phyloP scores from a whole-genome alignment of 2,888 invertebrate genomes.

The Drosophila algonquin region DNA sequence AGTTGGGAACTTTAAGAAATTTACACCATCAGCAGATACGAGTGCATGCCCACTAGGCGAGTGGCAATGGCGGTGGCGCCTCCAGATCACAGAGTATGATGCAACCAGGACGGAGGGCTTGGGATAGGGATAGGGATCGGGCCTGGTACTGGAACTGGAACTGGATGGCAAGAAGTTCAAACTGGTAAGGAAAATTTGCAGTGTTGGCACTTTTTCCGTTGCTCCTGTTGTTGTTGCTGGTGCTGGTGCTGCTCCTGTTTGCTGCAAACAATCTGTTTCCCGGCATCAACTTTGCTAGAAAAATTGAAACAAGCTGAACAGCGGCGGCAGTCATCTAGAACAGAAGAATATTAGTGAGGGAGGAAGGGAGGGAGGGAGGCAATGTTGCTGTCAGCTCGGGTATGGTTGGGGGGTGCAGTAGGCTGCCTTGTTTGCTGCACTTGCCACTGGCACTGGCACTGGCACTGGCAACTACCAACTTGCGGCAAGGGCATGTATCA shows the following conservation, averaged over 20 bases:
- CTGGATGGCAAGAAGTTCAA: slow-evolving; percentile 56
- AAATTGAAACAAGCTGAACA: slow-evolving; percentile 71
- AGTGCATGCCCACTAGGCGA: slow-evolving; percentile 42
- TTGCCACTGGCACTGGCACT: slow-evolving; percentile 13
- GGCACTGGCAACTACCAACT: slow-evolving; percentile 50
- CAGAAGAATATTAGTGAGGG: slow-evolving; percentile 51
- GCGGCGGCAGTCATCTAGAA: slow-evolving; percentile 62
- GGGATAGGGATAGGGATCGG: slow-evolving; percentile 17
- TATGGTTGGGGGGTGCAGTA: slow-evolving; percentile 23
- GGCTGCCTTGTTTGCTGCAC: slow-evolving; percentile 14
- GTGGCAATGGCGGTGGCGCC: slow-evolving; percentile 10
- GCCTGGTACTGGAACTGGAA: background rate
- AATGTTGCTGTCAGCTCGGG: slow-evolving; percentile 1
- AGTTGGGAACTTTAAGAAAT: slow-evolving; percentile 77
- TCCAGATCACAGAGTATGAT: slow-evolving; percentile 32
- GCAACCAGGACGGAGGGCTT: slow-evolving; percentile 12
- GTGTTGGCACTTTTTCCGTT: slow-evolving; percentile 60
- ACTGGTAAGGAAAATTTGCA: slow-evolving; percentile 72
- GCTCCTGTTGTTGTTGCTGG: slow-evolving; percentile 17
- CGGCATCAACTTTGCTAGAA: slow-evolving; percentile 61
- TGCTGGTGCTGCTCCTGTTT: slow-evolving; percentile 42
- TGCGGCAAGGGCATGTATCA: slow-evolving; percentile 65
- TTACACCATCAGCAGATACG: slow-evolving; percentile 80
- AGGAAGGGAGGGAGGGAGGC: background rate
- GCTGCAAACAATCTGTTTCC: slow-evolving; percentile 76